Evolutionary conservation across 2,797 vertebrate genomes (phyloP).

Genomic region (Ptychobarbus kaznakovi): DNA sequence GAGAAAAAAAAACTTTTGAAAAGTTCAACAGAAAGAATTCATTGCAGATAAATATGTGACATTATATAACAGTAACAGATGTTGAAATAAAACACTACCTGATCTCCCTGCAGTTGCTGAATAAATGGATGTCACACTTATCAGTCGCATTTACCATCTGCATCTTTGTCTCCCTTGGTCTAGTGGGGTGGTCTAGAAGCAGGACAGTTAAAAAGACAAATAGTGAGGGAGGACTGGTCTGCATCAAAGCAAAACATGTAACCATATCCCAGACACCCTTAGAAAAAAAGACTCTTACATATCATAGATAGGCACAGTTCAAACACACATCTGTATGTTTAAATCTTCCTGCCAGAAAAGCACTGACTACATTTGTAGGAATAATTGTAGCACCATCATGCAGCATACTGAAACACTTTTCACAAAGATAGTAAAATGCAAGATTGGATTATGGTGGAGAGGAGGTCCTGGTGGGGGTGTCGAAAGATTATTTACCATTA

Average conservation of each 20-base stretch:
- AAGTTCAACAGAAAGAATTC: not conserved
- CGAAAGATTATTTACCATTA: slow-evolving; percentile 69
- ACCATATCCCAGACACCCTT: slow-evolving; percentile 6
- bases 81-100: slow-evolving; percentile 16
- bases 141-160: slow-evolving; percentile 35
- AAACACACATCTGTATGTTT: slow-evolving; percentile 3
- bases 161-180: slow-evolving; percentile 66
- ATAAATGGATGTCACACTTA: slow-evolving; percentile 76
- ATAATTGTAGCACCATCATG: slow-evolving; percentile 1
- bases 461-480: slow-evolving; percentile 53
- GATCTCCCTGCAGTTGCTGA: slow-evolving; percentile 63
- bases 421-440: slow-evolving; percentile 31
- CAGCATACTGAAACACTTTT: slow-evolving; percentile 21
- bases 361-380: not conserved
- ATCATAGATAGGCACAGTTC: slow-evolving; percentile 8
- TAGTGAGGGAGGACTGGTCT: not conserved
- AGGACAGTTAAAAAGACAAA: slow-evolving; percentile 18
- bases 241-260: slow-evolving; percentile 17
- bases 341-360: slow-evolving; percentile 8
- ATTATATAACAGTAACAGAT: not conserved
- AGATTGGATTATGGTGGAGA: slow-evolving; percentile 33
- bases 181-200: slow-evolving; percentile 65
- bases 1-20: not conserved
- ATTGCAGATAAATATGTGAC: not conserved
- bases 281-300: not conserved